Base-by-base conservation (phyloP, 2,888 invertebrate species). In the Acrobasis consociella region DNA sequence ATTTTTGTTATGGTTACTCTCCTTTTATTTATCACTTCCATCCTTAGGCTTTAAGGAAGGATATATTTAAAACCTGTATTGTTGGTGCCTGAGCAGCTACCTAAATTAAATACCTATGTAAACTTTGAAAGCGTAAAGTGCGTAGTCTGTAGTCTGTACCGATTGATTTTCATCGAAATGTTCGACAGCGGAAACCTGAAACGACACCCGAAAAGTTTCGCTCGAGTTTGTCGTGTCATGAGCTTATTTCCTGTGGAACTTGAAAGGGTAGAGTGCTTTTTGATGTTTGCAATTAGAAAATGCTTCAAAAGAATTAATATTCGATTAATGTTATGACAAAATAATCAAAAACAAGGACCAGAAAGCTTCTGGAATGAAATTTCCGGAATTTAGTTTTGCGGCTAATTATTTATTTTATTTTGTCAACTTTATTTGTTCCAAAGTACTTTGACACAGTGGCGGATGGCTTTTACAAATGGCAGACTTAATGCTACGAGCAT, bases 211-310 rank as follows among this genome's bases (percentile, higher is more conserved):
- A 9, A 5, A n/a, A 5, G 46, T 13, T 46, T 46, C 46, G 46
- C n/a, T 31, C 46, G n/a, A 46, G 46, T 46, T 46, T 46, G 46
- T 46, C 13, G 13, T 39, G 39, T 39, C 39, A 5, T 46, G n/a
- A 46, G 46, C 46, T n/a, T 46, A 46, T 46, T 46, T 46, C 46
- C 46, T 46, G n/a, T n/a, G n/a, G 13, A 46, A 46, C 46, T 46
- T 46, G 13, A n/a, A 46, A 46, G 46, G 46, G 46, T 46, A 0
- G 10, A 46, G 46, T 46, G 46, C n/a, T n/a, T 46, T 46, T 46
- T 46, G 46, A 46, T 46, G 46, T 46, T 46, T n/a, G 46, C n/a
- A 1, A 13, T 5, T 13, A 13, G 13, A 13, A 1, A n/a, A 46
- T 46, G 46, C 46, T 46, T 7, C 46, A 5, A 46, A 46, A 13